These are phyloP conservation scores for Neosilurus hyrtlii DNA, from an alignment of 2,797 vertebrate species.

Conservation along the genomic window DNA sequence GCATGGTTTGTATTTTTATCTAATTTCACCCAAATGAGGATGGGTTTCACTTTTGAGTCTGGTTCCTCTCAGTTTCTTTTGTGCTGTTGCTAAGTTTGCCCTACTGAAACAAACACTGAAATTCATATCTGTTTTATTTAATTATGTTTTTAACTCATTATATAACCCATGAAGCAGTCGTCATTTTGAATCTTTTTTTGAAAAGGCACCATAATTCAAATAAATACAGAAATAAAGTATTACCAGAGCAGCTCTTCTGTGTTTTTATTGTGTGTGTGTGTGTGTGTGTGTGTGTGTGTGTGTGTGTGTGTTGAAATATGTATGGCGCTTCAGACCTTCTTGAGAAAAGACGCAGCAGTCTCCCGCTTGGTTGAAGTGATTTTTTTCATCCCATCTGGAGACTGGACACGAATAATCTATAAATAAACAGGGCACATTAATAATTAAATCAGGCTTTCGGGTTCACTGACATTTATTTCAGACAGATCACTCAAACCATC, in stretches of 20 bases:
- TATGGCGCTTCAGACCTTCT: constrained; percentile 78
- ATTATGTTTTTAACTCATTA: background rate
- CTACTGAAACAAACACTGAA: background rate
- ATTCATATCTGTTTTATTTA: background rate
- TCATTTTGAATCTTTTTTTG: background rate
- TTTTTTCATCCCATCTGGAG: constrained; percentile 93
- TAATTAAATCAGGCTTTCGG: background rate
- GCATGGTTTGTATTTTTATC: too few species aligned
- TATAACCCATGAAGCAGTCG: background rate
- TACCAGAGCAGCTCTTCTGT: background rate
- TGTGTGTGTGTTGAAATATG: background rate
- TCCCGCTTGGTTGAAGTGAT: constrained; percentile 89
- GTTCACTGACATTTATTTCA: background rate
- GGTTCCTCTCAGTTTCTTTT: too few species aligned
- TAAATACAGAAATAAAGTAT: background rate
- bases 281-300: background rate
- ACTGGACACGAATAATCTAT: constrained; percentile 92
- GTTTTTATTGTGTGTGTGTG: background rate
- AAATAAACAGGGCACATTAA: constrained; percentile 1
- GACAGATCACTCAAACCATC: background rate
- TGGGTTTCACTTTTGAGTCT: too few species aligned
- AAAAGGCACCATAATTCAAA: background rate
- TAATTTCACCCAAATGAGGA: too few species aligned
- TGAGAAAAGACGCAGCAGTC: constrained; percentile 86
- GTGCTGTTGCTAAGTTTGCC: background rate